Base-by-base conservation (phyloP, 2,888 invertebrate species). In the Campopleginae sp. region DNA sequence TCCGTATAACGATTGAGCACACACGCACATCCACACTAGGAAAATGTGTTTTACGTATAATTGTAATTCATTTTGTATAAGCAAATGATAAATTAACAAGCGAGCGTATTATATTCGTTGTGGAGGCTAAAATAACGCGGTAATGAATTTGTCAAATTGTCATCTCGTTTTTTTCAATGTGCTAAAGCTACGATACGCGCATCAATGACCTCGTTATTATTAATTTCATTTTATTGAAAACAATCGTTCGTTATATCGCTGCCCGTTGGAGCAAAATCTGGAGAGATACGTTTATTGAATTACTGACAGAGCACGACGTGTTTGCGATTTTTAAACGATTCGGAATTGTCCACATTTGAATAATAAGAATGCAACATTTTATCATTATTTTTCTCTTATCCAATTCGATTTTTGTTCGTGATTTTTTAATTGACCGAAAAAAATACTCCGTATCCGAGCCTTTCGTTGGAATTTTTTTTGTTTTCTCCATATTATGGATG, bases 401-500 rank as follows among this genome's bases (percentile, higher is more conserved):
- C 5, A 33, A 63, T n/a, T 38, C 8, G 0, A 8, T 38, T 58
- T 58, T 58, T 27, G 4, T 27, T 12, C 14, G 5, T 5, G 5
- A 14, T 14, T 58, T 48, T 58, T 58, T 27, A 4, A 58, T 27
- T n/a, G 6, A 27, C n/a, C n/a, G n/a, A 14, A 14, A 27, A 8
- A 54, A 23, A 0, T 19, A 54, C 23, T 12, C 17, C n/a, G 46
- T 46, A 23, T 10, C 5, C 27, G 5, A 5, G 27, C 3, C 3
- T 58, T 8, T 58, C n/a, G n/a, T 1, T 44, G 31, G 14, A 7
- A 33, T 42, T 48, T 38, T 19, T 61, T 19, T 23, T 38, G 8
- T 48, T 70, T 70, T 38, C 19, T 31, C 38, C 63, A 72, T 38
- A 46, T 75, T 17, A 71, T 66, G 80, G 58, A 72, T 66, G 48